Evolutionary conservation across 37 sponge, comb jelly and placozoan species (phyloP), one percentile per base, ranked within the genome.

Genomic region (Crambe crambe): DNA sequence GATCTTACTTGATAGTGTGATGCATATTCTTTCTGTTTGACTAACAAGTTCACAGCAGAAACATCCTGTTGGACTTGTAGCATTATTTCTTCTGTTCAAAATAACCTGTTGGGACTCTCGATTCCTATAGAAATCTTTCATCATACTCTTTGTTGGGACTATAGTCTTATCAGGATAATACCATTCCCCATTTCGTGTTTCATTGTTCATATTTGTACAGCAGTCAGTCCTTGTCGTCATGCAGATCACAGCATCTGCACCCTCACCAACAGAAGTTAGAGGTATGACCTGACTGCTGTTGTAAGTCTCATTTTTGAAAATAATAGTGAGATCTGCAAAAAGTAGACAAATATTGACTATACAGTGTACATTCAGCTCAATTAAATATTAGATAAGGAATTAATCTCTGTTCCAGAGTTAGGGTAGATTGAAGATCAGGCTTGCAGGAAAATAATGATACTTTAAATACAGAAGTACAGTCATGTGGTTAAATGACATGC

Each of bases 221-320:
- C 75, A 75, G 21, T 26, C 5, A 26, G 23, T 1, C 30, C 2
- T 3, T 26, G 38, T 36, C 29, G 75, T 75, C 9, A 47, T 51
- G n/a, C 75, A 75, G 75, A 58, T 9, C 59, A 75, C 59, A 75
- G 75, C 37, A 18, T 38, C 38, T 12, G 31, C 10, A 65, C 31
- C 34, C 35, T 6, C 31, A 29, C 75, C 75, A 58, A 75, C 58
- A 27, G 56, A 58, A 25, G 38, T 36, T 9, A 57, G 26, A 34
- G 37, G 56, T 56, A 75, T 59, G 18, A 75, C 75, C 30, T 59
- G 56, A 59, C 58, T 75, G 75, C 58, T 77, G 47, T 43, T 18
- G 34, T 65, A 65, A 65, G 31, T 17, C 27, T 31, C 10, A 5
- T 34, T 34, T 31, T 31, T 5, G 31, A 65, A n/a, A n/a, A n/a